phyloP scores from a whole-genome alignment of 2,888 invertebrate species.

The Thalpophila matura region DNA sequence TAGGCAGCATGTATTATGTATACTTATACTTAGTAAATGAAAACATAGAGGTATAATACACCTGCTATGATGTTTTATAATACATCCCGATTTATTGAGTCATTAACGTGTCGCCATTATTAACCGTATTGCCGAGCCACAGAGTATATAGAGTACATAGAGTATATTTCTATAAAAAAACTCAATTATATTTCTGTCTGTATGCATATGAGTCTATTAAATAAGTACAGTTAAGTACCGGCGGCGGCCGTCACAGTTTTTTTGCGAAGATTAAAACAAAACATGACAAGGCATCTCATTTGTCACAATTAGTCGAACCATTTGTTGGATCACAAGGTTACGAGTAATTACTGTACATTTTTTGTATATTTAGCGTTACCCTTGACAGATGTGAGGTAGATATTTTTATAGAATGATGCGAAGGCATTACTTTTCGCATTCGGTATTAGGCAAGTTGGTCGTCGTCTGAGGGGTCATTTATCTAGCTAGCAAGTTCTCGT shows the following conservation, averaged over 20 bases:
- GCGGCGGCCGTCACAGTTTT: constrained; percentile 39
- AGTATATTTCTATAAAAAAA: constrained; percentile 27
- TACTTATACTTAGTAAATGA: no score
- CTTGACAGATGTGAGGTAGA: constrained; percentile 43
- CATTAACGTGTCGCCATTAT: constrained; percentile 16
- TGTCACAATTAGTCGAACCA: constrained; percentile 61
- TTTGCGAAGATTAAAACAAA: constrained; percentile 53
- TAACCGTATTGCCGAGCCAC: not conserved
- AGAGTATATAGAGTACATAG: no score
- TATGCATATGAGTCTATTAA: constrained; percentile 33
- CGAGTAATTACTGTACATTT: constrained; percentile 39
- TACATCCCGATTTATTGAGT: constrained; percentile 7
- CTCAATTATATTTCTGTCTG: constrained; percentile 31
- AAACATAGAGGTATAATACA: no score
- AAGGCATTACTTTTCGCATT: not conserved
- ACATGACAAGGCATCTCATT: constrained; percentile 52
- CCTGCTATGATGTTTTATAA: not conserved
- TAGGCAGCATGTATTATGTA: not conserved
- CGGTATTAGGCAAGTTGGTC: not conserved
- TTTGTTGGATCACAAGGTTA: constrained; percentile 58
- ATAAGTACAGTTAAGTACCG: constrained; percentile 51
- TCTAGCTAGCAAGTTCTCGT: not conserved
- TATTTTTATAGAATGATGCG: constrained; percentile 16
- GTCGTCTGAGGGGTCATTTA: constrained; percentile 12
- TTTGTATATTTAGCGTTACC: constrained; percentile 30